Evolutionary conservation across 2,888 invertebrate genomes (phyloP), one percentile per base, ranked within the genome.

Genomic region (Acutogordius australiensis): DNA sequence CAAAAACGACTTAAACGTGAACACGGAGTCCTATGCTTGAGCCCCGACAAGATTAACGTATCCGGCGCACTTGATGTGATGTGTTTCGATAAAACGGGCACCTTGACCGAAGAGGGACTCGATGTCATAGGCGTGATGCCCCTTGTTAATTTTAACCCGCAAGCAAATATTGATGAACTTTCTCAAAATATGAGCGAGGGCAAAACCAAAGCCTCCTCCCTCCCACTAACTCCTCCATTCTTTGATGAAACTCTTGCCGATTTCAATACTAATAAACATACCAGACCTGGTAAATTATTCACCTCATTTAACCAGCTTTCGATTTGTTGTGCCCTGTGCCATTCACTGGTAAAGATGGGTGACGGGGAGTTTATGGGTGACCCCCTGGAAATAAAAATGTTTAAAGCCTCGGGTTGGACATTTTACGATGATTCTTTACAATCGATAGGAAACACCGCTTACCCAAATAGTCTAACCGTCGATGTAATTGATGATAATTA

Each of bases 311-410:
- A n/a, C n/a, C n/a, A n/a, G n/a, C 23, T 51, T n/a, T 51, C 51
- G n/a, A 23, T 51, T n/a, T 51, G 51, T 26, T 8, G n/a, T 4
- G 51, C 51, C 51, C 18, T 51, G 0, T 91, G 91, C 67, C 91
- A 94, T 71, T 84, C 85, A 1, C 76, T 94, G 58, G 88, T 88
- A 0, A 75, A 84, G 61, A 80, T 91, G 63, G n/a, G n/a, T n/a
- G 81, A 85, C 63, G 81, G 80, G 0, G 78, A 80, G 66, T 73
- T 85, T 61, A 80, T 81, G 44, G 91, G 91, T 0, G 91, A 94
- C 72, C 91, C 91, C 0, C 72, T 94, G 23, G 91, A 94, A 69
- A 74, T 90, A 21, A 85, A 84, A 78, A 84, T 86, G 84, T 86
- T 86, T 69, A 78, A 81, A 65, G 80, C 82, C 62, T 88, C 90